Conservation (phyloP, 2,113 vertebrate species). For the Lagenorhynchus albirostris region DNA sequence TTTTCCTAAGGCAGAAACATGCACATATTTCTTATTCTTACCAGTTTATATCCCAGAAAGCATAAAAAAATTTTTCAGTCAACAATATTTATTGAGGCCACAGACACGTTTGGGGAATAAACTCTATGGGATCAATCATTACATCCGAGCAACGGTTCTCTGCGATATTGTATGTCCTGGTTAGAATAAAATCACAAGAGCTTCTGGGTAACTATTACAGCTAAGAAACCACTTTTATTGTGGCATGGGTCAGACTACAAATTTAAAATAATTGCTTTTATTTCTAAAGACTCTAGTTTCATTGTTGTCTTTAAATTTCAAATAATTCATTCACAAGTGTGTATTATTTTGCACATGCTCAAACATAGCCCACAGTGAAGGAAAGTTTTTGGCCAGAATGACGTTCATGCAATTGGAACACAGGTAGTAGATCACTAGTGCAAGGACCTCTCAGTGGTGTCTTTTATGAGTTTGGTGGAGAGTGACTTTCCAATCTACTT, state of each 20-base stretch:
- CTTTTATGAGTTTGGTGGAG: background rate
- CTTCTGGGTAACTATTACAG: background rate
- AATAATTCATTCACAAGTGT: background rate
- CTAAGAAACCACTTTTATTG: background rate
- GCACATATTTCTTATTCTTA: background rate
- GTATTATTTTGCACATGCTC: background rate
- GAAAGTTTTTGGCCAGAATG: background rate
- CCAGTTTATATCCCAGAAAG: constrained; percentile 20
- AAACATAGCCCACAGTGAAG: background rate
- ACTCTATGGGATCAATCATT: background rate
- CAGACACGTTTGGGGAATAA: background rate
- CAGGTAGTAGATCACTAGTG: background rate
- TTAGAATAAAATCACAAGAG: constrained; percentile 19
- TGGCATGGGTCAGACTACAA: background rate
- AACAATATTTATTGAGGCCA: background rate
- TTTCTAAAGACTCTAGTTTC: constrained; percentile 40
- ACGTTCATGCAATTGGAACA: background rate
- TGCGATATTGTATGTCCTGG: background rate
- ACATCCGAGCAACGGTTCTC: background rate
- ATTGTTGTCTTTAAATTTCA: constrained; percentile 20
- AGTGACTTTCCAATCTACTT: background rate
- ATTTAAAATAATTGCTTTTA: constrained; percentile 31
- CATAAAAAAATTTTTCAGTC: background rate
- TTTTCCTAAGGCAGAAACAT: background rate
- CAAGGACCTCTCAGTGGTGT: background rate